A percentile compares a stretch with the other conserved stretches of the same genome.
phyloP scores from a whole-genome alignment of 1,140 invertebrate species.

The Saccostrea glomerata region DNA sequence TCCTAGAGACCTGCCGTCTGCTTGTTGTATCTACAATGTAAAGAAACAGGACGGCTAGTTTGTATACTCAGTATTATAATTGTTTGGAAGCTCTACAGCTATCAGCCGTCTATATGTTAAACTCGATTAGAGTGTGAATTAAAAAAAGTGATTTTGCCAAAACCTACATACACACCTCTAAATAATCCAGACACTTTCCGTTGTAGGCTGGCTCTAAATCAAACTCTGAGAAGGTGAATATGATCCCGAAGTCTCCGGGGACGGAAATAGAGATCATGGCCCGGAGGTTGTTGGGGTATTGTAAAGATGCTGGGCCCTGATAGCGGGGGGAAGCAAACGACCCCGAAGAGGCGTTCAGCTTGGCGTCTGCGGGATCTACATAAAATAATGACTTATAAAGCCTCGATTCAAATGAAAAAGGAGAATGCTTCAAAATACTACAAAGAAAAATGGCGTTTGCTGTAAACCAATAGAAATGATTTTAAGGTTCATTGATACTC shows the following conservation, averaged over 20 bases:
- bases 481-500: no score
- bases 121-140: no score
- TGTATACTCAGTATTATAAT: no score
- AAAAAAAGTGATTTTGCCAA: no score
- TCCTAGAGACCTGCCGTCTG: not conserved
- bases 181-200: slow-evolving; percentile 39
- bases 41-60: not conserved
- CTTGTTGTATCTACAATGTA: not conserved
- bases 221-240: slow-evolving; percentile 33
- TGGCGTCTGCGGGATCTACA: slow-evolving; percentile 1
- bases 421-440: no score
- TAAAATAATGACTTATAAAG: no score
- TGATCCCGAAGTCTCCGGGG: slow-evolving; percentile 28
- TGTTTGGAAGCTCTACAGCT: no score
- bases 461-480: no score
- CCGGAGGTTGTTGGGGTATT: slow-evolving; percentile 22
- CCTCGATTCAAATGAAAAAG: no score
- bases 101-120: no score
- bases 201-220: not conserved
- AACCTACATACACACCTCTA: slow-evolving; percentile 14
- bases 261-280: not conserved
- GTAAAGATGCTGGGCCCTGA: not conserved
- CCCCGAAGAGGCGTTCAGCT: not conserved
- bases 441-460: no score
- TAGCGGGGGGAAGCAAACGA: slow-evolving; percentile 6